Evolutionary conservation across 2,797 vertebrate genomes (phyloP), one percentile per base, ranked within the genome.

Genomic region (Pelodytes ibericus): DNA sequence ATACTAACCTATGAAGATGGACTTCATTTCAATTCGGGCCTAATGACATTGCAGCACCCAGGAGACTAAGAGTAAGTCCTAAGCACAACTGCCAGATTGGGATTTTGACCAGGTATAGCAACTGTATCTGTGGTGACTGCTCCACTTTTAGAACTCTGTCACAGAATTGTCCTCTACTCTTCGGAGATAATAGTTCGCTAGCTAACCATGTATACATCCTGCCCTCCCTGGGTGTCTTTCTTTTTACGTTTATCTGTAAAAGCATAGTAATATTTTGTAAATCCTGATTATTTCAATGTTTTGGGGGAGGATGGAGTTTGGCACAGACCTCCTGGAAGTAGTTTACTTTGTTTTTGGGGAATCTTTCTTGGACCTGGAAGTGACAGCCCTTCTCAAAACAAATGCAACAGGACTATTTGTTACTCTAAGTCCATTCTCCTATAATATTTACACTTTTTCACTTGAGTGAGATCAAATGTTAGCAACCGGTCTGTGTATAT

Each of bases 291-390:
- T 89, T 89, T 85, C 83, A 82, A 75, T 78, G 3, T 85, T 86
- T n/a, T n/a, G n/a, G n/a, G n/a, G n/a, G n/a, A n/a, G n/a, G 89
- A 84, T 90, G n/a, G 87, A 85, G 86, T 85, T 90, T 88, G 88
- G 87, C 87, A 84, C 0, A 31, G 79, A 61, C 75, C 68, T 36
- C 84, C 85, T 77, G 71, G 65, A 88, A 81, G 81, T 83, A 88
- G 85, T 90, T 90, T 47, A 47, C 44, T 47, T 4, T 91, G 85
- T 87, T 91, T 88, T 69, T 84, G 84, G 83, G 73, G 85, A 87
- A 88, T 85, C 80, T 65, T 16, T 83, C 82, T 47, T n/a, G 13
- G 11, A 47, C 16, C 83, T 84, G 74, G 88, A 88, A 85, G 83
- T 66, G 76, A 77, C 81, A 87, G 80, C 74, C 71, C 79, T 84